Conservation (phyloP, 2,113 vertebrate species). For the Rhinopomastus cyanomelas region DNA sequence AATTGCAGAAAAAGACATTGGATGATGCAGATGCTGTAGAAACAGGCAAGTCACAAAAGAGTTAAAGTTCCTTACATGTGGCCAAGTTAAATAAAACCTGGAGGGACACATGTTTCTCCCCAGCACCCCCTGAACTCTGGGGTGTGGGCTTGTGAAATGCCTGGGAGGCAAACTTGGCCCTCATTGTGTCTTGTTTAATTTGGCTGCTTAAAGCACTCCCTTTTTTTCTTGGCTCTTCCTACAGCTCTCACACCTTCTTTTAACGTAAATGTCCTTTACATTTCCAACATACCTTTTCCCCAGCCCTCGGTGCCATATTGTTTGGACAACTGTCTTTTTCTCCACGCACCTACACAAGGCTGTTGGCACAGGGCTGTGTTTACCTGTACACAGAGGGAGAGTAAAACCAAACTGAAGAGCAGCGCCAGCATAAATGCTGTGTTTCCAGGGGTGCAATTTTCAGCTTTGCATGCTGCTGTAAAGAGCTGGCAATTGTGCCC, state of each 20-base stretch:
- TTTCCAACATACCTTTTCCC: slow-evolving; percentile 52
- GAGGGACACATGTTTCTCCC: slow-evolving; percentile 17
- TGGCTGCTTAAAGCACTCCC: slow-evolving; percentile 20
- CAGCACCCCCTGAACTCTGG: neutral
- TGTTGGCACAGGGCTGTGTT: neutral
- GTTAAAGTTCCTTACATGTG: slow-evolving; percentile 14
- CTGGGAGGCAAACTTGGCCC: slow-evolving; percentile 37
- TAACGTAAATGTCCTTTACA: slow-evolving; percentile 52
- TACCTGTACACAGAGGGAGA: neutral
- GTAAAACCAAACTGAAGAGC: neutral
- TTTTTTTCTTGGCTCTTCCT: slow-evolving; percentile 60
- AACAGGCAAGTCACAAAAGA: slow-evolving; percentile 63
- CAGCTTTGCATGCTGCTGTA: neutral
- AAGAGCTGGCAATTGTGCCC: neutral
- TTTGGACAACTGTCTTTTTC: neutral
- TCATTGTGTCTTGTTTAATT: slow-evolving; percentile 69
- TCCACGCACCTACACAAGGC: neutral
- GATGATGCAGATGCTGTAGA: slow-evolving; percentile 26
- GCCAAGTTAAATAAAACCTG: slow-evolving; percentile 70
- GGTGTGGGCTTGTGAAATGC: slow-evolving; percentile 48
- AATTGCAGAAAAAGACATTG: neutral
- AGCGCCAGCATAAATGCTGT: accelerated
- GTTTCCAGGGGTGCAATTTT: neutral
- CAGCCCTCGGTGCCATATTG: neutral
- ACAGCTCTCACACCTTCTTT: slow-evolving; percentile 64